phyloP scores from a whole-genome alignment of 2,888 invertebrate genomes.

The Podabrus alpinus region DNA sequence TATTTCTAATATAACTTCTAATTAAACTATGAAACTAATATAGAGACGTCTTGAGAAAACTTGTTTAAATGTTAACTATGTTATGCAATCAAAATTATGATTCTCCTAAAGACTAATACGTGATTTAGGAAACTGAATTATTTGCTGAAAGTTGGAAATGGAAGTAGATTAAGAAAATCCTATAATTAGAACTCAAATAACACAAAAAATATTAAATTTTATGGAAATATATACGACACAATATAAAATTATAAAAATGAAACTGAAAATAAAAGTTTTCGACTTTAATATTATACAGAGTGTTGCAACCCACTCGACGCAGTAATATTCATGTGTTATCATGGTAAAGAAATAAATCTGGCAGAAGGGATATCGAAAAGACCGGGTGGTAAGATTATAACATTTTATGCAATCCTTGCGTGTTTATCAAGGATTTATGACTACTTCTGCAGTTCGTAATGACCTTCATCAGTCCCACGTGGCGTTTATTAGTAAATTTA shows the following conservation, averaged over 20 bases:
- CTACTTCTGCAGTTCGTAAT: too few relatives aligned
- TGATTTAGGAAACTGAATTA: not conserved
- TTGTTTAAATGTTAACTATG: not conserved
- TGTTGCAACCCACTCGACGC: too few relatives aligned
- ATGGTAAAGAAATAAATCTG: too few relatives aligned
- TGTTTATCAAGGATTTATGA: too few relatives aligned
- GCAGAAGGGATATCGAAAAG: too few relatives aligned
- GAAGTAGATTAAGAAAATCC: not conserved
- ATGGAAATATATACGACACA: not conserved
- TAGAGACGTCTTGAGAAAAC: not conserved
- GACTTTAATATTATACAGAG: too few relatives aligned
- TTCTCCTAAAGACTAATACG: not conserved
- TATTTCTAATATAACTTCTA: not conserved
- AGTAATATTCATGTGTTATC: too few relatives aligned
- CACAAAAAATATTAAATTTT: not conserved
- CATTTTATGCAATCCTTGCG: too few relatives aligned
- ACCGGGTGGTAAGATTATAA: too few relatives aligned
- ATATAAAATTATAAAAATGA: not conserved
- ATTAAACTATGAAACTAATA: not conserved
- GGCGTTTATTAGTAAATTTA: too few relatives aligned
- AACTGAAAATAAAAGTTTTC: not conserved
- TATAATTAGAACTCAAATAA: not conserved
- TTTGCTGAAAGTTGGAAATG: not conserved
- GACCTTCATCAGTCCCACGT: too few relatives aligned
- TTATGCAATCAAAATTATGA: not conserved